These are phyloP conservation scores for Amphipyra tragopoginis DNA, from an alignment of 2,888 invertebrate species.

Conservation along the genomic window DNA sequence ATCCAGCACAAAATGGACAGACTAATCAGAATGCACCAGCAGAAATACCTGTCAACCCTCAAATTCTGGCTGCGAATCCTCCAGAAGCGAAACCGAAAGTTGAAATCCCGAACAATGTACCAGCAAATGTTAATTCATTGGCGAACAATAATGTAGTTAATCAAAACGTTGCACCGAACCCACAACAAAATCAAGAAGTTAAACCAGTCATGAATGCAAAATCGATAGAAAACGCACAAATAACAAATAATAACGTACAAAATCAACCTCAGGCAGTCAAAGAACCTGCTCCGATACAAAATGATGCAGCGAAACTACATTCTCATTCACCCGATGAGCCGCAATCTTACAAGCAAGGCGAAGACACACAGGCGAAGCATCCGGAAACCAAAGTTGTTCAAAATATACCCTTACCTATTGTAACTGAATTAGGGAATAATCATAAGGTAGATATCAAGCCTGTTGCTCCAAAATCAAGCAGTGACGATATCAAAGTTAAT, in stretches of 20 bases:
- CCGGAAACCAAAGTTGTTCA: constrained; percentile 52
- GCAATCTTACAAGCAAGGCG: constrained; percentile 80
- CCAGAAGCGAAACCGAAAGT: constrained; percentile 25
- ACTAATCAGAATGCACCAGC: constrained; percentile 17
- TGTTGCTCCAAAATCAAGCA: constrained; percentile 14
- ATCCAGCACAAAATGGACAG: constrained; percentile 20
- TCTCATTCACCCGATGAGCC: constrained; percentile 80
- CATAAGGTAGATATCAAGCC: constrained; percentile 35
- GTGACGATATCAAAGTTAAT: constrained; percentile 50
- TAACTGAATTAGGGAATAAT: constrained; percentile 60
- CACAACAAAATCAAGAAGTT: constrained; percentile 17
- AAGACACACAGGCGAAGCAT: constrained; percentile 67
- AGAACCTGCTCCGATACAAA: constrained; percentile 14
- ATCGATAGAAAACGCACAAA: constrained; percentile 20
- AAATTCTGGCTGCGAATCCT: constrained; percentile 4
- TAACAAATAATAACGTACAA: constrained; percentile 23
- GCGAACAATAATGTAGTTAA: constrained; percentile 4
- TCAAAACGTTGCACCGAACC: constrained; percentile 12
- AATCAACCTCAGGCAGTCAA: constrained; percentile 14
- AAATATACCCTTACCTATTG: constrained; percentile 74
- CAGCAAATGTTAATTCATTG: constrained; percentile 14
- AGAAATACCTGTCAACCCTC: constrained; percentile 14
- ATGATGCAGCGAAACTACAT: constrained; percentile 59
- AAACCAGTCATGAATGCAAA: constrained; percentile 27
- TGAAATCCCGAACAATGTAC: constrained; percentile 20